Conservation (phyloP, 1,140 invertebrate genomes). For the Danaus plexippus region DNA sequence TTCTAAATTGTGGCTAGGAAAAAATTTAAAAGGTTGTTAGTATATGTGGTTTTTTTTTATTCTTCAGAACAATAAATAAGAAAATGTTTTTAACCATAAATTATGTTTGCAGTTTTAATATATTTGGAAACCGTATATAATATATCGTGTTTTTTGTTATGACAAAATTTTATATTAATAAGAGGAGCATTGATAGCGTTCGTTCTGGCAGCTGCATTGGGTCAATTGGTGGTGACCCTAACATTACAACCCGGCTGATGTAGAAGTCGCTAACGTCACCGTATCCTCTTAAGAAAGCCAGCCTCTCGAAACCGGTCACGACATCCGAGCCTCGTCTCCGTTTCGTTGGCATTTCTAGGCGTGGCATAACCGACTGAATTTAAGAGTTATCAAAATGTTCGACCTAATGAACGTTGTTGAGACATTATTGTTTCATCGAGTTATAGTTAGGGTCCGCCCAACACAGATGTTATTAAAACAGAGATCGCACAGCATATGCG, state of each 20-base stretch:
- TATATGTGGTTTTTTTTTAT: too few relatives aligned
- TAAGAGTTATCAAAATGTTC: conserved; percentile 11
- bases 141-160: neutral
- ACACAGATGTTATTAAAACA: conserved; percentile 40
- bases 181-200: conserved; percentile 39
- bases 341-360: conserved; percentile 19
- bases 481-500: conserved; percentile 43
- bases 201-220: conserved; percentile 46
- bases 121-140: too few relatives aligned
- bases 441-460: conserved; percentile 15
- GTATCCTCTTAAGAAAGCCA: conserved; percentile 12
- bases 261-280: conserved; percentile 25
- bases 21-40: too few relatives aligned
- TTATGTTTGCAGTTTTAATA: neutral
- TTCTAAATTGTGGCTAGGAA: neutral
- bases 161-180: conserved; percentile 1
- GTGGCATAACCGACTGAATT: conserved; percentile 17
- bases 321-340: conserved; percentile 27
- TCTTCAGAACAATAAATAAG: too few relatives aligned
- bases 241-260: conserved; percentile 43
- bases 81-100: too few relatives aligned
- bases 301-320: conserved; percentile 22
- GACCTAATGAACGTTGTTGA: neutral
- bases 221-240: conserved; percentile 62
- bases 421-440: conserved; percentile 13